A percentile compares a stretch with the other conserved stretches of the same genome.
phyloP scores from a whole-genome alignment of 2,888 invertebrate species.

The Lottia gigantea region DNA sequence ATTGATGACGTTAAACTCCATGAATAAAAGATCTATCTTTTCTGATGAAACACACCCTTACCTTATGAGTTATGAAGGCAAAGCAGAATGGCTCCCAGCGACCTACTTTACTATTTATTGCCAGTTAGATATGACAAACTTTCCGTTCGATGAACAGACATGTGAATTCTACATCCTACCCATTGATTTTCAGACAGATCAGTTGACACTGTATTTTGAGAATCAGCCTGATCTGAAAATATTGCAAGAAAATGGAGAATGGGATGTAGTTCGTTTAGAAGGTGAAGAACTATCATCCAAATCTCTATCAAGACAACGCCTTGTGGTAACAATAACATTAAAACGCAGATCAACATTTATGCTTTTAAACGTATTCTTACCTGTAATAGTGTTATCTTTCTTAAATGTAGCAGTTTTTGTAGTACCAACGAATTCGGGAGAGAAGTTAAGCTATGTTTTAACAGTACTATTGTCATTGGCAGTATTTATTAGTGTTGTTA shows the following conservation, averaged over 20 bases:
- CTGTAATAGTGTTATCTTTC: not conserved
- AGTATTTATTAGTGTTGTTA: not conserved
- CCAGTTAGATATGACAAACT: not conserved
- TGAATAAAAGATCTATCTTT: not conserved
- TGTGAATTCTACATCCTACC: not conserved
- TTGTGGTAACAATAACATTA: not conserved
- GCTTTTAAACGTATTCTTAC: not conserved
- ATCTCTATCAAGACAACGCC: not conserved
- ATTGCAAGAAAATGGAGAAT: not conserved
- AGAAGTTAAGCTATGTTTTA: not conserved
- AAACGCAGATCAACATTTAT: not conserved
- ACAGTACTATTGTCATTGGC: not conserved
- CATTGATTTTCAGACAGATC: not conserved
- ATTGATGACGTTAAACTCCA: not conserved
- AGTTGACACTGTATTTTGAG: not conserved
- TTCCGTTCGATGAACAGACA: not conserved
- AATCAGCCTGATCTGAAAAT: not conserved
- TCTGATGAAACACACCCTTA: not conserved
- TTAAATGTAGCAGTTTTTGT: not conserved
- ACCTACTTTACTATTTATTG: not conserved
- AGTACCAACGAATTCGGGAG: not conserved
- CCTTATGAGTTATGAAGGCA: not conserved
- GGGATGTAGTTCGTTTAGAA: not conserved
- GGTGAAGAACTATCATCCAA: not conserved
- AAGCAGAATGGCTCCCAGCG: not conserved